Evolutionary conservation across 1,140 invertebrate genomes (phyloP).

Genomic region (Cydia splendana): DNA sequence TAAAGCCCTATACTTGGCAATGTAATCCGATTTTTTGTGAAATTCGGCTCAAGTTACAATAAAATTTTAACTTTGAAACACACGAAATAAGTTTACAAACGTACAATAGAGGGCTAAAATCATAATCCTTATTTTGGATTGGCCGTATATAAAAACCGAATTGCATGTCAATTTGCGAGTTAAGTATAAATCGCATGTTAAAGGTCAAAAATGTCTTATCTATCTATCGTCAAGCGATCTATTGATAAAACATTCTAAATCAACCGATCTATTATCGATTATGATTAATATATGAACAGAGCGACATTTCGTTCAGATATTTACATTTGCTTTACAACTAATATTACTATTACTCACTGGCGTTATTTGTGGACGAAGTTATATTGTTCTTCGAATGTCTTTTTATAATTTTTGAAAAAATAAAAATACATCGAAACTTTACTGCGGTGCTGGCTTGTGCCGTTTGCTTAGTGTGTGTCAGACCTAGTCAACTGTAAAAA

Average conservation of each 20-base stretch:
- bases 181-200: too few relatives aligned
- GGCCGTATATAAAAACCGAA: not conserved
- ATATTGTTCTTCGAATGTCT: not conserved
- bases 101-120: too few relatives aligned
- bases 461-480: too few relatives aligned
- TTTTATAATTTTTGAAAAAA: too few relatives aligned
- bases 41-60: not conserved
- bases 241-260: not conserved
- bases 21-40: not conserved
- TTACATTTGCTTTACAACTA: not conserved
- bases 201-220: too few relatives aligned
- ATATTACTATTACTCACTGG: not conserved
- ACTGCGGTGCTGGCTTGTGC: too few relatives aligned
- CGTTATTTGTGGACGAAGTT: not conserved
- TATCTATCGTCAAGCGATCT: not conserved
- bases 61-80: not conserved
- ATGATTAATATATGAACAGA: not conserved
- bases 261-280: slow-evolving; percentile 2
- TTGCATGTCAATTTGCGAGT: not conserved
- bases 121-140: too few relatives aligned
- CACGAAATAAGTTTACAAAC: not conserved
- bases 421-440: too few relatives aligned
- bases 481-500: too few relatives aligned
- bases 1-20: not conserved
- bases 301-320: not conserved